Evolutionary conservation across 2,888 invertebrate species (phyloP), one percentile per base, ranked within the genome.

Genomic region (Geotrupes spiniger): DNA sequence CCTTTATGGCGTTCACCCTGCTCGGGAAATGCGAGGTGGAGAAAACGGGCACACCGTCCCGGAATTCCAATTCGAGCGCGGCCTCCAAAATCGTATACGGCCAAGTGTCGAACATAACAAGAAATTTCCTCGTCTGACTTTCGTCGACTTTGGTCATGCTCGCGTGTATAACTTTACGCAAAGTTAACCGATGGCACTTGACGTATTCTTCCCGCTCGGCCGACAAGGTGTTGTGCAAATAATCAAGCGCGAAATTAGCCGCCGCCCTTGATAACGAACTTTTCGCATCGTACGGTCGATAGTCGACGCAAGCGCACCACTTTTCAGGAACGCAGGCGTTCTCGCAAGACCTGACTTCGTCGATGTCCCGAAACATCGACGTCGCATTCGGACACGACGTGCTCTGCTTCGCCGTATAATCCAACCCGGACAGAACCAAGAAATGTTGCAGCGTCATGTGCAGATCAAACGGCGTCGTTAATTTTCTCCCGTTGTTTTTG

Each of bases 401-500:
- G 42, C 80, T 76, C 9, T 48, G 43, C 29, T 63, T 62, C 1
- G 60, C 21, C 1, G 51, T 53, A 40, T 66, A 61, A 26, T 61
- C 58, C 9, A 67, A 59, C 0, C 75, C 74, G 0, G 82, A 78
- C 40, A 82, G 58, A 3, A 69, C 64, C 3, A 84, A 68, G 28
- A 88, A 73, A 53, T 87, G 81, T 37, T 83, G 73, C 1, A 89
- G 68, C 0, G 89, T 89, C 70, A 85, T 78, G 63, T 86, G 83
- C 2, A 90, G 65, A 64, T 91, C 90, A 59, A 83, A 89, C 0
- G 89, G 89, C 16, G 86, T 86, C 0, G 84, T 80, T 38, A 91
- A 70, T 40, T 82, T 78, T 56, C 81, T 79, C 56, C 81, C 79
- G 65, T 91, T 91, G 0, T 73, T 62, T 28, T 72, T 72, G 11